A percentile compares a stretch with the other conserved stretches of the same genome.
These are phyloP conservation scores for Lineus longissimus DNA, from an alignment of 1,140 invertebrate species.

Conservation along the genomic window DNA sequence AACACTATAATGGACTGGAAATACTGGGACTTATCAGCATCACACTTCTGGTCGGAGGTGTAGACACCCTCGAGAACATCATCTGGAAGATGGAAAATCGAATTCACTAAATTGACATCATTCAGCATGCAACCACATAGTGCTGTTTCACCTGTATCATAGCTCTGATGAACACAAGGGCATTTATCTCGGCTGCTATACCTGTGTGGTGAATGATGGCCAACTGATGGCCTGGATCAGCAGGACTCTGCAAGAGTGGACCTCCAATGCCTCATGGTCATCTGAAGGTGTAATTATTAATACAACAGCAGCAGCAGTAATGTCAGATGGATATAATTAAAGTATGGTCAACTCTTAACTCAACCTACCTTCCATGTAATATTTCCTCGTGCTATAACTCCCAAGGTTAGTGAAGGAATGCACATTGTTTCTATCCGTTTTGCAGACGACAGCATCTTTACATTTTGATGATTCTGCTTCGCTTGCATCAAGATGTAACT, in stretches of 20 bases:
- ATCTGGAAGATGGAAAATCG: conserved; percentile 25
- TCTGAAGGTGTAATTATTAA: too few relatives aligned
- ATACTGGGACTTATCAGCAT: conserved; percentile 18
- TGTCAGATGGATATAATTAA: too few relatives aligned
- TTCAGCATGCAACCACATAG: too few relatives aligned
- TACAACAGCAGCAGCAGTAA: too few relatives aligned
- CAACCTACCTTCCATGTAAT: conserved; percentile 31
- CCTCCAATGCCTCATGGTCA: too few relatives aligned
- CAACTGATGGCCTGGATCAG: too few relatives aligned
- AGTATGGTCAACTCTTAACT: too few relatives aligned
- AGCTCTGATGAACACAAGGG: background rate
- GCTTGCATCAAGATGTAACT: background rate
- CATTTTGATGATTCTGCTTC: conserved; percentile 3
- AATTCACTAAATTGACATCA: background rate
- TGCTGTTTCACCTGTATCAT: too few relatives aligned
- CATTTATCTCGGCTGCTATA: background rate
- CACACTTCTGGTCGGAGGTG: conserved; percentile 29
- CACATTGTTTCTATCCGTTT: conserved; percentile 6
- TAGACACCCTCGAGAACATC: conserved; percentile 31
- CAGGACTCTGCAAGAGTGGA: too few relatives aligned
- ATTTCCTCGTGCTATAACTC: conserved; percentile 20
- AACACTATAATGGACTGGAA: conserved; percentile 31
- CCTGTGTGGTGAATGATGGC: too few relatives aligned
- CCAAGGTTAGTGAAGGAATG: conserved; percentile 17
- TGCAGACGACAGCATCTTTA: conserved; percentile 29